phyloP scores from a whole-genome alignment of 1,140 invertebrate genomes.

The Drosophila albomicans region DNA sequence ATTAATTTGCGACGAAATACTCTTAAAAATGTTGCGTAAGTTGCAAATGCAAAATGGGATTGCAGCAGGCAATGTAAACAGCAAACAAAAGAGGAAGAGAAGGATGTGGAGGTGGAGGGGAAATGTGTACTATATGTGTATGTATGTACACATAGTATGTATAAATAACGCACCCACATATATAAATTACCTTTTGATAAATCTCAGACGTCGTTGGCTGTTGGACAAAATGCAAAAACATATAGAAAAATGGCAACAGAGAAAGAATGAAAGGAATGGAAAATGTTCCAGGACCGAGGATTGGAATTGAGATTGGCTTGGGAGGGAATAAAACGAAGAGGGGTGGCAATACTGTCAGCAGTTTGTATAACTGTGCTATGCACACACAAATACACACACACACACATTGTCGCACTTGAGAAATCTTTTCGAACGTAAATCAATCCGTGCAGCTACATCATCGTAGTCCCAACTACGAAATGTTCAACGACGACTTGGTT shows the following conservation, averaged over 20 bases:
- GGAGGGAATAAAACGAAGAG: not conserved
- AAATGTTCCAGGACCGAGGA: not conserved
- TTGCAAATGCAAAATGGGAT: constrained; percentile 43
- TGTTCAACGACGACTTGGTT: constrained; percentile 48
- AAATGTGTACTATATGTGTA: not conserved
- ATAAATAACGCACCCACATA: constrained; percentile 77
- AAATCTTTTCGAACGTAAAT: constrained; percentile 85
- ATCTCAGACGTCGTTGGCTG: constrained; percentile 65
- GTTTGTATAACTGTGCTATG: constrained; percentile 37
- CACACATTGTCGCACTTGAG: constrained; percentile 67
- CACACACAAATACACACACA: constrained; percentile 36
- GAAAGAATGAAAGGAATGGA: not conserved
- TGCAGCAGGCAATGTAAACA: constrained; percentile 27
- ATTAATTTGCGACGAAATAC: constrained; percentile 83
- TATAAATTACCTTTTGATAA: constrained; percentile 85
- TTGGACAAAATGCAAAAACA: constrained; percentile 51
- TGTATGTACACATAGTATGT: constrained; percentile 38
- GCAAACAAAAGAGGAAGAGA: constrained; percentile 13
- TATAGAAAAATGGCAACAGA: constrained; percentile 67
- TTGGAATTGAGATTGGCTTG: constrained; percentile 1
- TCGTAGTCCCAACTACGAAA: constrained; percentile 56
- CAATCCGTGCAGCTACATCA: constrained; percentile 83
- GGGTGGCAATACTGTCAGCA: constrained; percentile 19
- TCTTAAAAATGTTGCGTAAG: constrained; percentile 77
- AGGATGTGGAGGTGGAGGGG: not conserved